Evolutionary conservation across 1,140 invertebrate species (phyloP), one percentile per base, ranked within the genome.

Genomic region (Pseudachorutes palmiensis): DNA sequence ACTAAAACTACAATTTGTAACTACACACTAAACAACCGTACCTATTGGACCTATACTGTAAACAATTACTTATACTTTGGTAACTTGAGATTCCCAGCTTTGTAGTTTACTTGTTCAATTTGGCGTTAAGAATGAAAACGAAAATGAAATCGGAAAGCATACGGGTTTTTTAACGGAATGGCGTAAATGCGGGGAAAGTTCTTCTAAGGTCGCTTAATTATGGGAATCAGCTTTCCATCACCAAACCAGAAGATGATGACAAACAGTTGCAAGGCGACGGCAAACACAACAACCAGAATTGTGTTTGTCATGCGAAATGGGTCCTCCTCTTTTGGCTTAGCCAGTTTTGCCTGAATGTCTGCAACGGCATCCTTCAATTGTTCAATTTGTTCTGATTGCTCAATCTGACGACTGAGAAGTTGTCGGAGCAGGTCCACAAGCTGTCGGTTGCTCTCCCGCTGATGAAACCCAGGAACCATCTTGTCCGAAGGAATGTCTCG

Each of bases 321-420:
- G 59, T 74, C 72, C 31, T 71, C 70, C 0, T 74, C 72, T 41
- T 71, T 74, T 0, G 72, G 72, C 32, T 62, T 67, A 9, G 68
- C 48, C 5, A 74, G 33, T 49, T 48, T 57, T 12, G 65, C 64
- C 30, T 74, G 72, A 55, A 74, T 74, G 36, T 59, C 67, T 14
- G 67, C 63, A n/a, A 74, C 72, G 22, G 72, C 63, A 0, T 48
- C 41, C 31, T 65, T 65, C 14, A 74, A 60, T 30, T 71, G 61
- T 55, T 67, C 65, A 22, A 74, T 74, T 65, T 74, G 70, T 49
- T 74, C 72, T 1, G 72, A 71, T 58, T 74, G 72, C 58, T 74
- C 64, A 24, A 74, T 70, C 49, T 74, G 72, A 31, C 68, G 51
- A 19, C 68, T 67, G 12, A 74, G 60, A 12, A 74, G 66, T 33